Evolutionary conservation across 1,140 invertebrate species (phyloP), one percentile per base, ranked within the genome.

Genomic region (Drosophila punjabiensis): DNA sequence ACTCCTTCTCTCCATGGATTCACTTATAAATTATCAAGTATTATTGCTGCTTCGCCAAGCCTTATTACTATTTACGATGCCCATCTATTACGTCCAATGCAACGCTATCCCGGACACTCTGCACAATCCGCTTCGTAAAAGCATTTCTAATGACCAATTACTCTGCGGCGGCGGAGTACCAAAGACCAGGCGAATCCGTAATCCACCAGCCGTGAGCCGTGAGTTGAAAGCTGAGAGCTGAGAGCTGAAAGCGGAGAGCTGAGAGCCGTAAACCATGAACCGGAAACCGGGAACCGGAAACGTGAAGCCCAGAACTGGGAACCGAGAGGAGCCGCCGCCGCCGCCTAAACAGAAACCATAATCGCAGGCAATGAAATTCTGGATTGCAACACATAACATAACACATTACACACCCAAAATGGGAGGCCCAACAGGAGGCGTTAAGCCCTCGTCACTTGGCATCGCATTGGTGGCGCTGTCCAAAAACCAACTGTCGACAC

Each of bases 301-400:
- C 47, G 13, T 7, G 14, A 7, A 16, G 8, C 47, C 20, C 13
- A 20, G 11, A 33, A 14, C 32, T 9, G 14, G 10, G 13, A 11
- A 20, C 16, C 32, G 9, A 16, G 33, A 37, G 24, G 24, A 24
- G 24, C 1, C 1, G 24, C 24, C 24, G 24, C 24, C 24, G 14
- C 37, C 14, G 24, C 55, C 63, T 20, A 67, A 45, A 55, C 48
- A 67, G 41, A 35, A 63, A 45, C 50, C 64, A 48, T 79, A 78
- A 78, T 78, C 75, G 33, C 24, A 14, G 43, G 58, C 76, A 79
- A 79, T 79, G 75, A 78, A 60, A 78, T 60, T 67, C 35, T 56
- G 75, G 56, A 68, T 77, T 77, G 73, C 63, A 77, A 41, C 47
- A 50, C 64, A 77, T 35, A 78, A 77, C 43, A 68, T 50, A 68